Conservation (phyloP, 2,113 vertebrate genomes). For the Morone saxatilis region DNA sequence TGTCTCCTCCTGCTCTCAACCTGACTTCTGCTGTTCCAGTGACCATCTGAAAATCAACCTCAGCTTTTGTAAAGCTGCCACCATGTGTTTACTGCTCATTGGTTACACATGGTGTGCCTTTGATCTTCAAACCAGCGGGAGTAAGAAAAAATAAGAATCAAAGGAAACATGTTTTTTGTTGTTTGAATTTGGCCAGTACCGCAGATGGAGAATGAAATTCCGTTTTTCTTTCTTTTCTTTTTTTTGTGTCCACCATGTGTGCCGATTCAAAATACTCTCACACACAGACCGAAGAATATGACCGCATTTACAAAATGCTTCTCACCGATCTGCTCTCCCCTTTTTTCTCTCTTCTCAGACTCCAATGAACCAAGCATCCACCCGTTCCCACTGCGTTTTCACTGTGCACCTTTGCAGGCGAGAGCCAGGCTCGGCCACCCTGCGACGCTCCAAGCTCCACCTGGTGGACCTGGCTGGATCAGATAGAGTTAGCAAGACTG, state of each 20-base stretch:
- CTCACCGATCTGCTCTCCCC: neutral
- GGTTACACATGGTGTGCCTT: slow-evolving; percentile 59
- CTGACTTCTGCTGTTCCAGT: slow-evolving; percentile 51
- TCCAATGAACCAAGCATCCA: slow-evolving; percentile 97
- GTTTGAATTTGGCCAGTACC: slow-evolving; percentile 47
- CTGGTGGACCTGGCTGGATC: slow-evolving; percentile 97
- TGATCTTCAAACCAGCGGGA: slow-evolving; percentile 57
- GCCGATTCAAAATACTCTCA: neutral
- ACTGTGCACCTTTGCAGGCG: slow-evolving; percentile 94
- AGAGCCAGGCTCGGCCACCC: slow-evolving; percentile 90
- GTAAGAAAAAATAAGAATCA: slow-evolving; percentile 50
- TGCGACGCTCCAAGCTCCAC: slow-evolving; percentile 92
- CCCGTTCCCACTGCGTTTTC: slow-evolving; percentile 98
- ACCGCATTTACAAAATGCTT: neutral
- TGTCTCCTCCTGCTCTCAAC: slow-evolving; percentile 51
- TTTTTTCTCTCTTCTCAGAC: slow-evolving; percentile 84
- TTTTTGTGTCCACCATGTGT: slow-evolving; percentile 3
- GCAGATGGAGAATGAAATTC: slow-evolving; percentile 21
- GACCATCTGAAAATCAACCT: slow-evolving; percentile 59
- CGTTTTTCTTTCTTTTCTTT: neutral
- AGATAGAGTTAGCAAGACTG: slow-evolving; percentile 93
- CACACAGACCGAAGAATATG: neutral
- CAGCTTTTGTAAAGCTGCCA: slow-evolving; percentile 54
- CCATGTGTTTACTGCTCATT: slow-evolving; percentile 62
- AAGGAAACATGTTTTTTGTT: slow-evolving; percentile 50